A percentile compares a stretch with the other conserved stretches of the same genome.
Evolutionary conservation across 1,140 invertebrate genomes (phyloP).

Genomic region (Hetaerina americana): DNA sequence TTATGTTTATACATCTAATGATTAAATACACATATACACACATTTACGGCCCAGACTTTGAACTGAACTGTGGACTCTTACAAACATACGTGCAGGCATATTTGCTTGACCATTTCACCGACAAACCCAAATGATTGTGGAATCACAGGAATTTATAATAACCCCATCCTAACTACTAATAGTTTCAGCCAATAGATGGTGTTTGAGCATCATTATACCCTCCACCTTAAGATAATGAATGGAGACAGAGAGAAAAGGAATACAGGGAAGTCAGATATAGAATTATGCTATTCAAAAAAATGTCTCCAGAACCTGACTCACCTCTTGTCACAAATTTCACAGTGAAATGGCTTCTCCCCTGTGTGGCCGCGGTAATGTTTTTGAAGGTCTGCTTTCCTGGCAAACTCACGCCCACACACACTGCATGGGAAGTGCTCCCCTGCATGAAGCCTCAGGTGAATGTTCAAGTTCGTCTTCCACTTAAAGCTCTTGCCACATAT

Average conservation of each 20-base stretch:
- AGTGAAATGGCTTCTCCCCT: slow-evolving; percentile 34
- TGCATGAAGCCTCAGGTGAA: slow-evolving; percentile 18
- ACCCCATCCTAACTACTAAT: not conserved
- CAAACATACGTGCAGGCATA: not conserved
- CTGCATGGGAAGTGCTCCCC: slow-evolving; percentile 21
- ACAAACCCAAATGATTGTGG: not conserved
- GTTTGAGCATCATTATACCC: not conserved
- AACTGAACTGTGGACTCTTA: not conserved
- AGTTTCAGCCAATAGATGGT: not conserved
- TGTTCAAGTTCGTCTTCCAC: slow-evolving; percentile 17
- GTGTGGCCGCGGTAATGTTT: slow-evolving; percentile 46
- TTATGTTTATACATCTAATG: no score
- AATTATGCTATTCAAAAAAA: not conserved
- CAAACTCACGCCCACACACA: slow-evolving; percentile 33
- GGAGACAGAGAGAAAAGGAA: not conserved
- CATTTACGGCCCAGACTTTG: no score
- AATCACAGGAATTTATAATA: not conserved
- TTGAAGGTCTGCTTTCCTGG: slow-evolving; percentile 40
- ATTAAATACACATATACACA: no score
- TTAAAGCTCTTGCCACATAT: slow-evolving; percentile 38
- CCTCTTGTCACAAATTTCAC: not conserved
- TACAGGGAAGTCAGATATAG: not conserved
- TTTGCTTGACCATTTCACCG: not conserved
- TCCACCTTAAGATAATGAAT: not conserved
- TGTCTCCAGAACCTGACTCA: no score